Evolutionary conservation across 2,113 vertebrate species (phyloP).

Genomic region (Acrocephalus arundinaceus): DNA sequence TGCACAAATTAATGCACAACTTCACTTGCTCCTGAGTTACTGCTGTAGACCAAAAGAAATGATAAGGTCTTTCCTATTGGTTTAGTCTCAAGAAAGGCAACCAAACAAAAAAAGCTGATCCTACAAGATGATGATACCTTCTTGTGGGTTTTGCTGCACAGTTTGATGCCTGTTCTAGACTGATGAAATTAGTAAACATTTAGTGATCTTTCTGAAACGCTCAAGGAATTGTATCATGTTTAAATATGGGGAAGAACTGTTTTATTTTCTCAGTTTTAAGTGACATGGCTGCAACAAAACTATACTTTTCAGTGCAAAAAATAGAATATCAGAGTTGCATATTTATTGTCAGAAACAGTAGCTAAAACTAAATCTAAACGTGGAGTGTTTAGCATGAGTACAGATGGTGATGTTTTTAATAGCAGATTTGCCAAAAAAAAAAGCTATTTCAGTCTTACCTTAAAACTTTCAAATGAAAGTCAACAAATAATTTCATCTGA

Average conservation of each 20-base stretch:
- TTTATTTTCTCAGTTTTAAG: background rate
- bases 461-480: background rate
- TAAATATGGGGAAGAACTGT: background rate
- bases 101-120: background rate
- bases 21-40: background rate
- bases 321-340: background rate
- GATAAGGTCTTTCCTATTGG: background rate
- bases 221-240: background rate
- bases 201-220: background rate
- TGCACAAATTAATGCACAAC: background rate
- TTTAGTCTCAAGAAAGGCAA: background rate
- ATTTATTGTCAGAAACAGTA: background rate
- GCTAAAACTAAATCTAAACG: background rate
- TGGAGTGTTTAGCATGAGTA: background rate
- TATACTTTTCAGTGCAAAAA: background rate
- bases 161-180: background rate
- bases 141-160: background rate
- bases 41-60: background rate
- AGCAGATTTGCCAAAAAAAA: background rate
- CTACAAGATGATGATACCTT: background rate
- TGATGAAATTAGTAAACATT: background rate
- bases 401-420: background rate
- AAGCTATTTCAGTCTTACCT: background rate
- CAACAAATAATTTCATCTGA: background rate
- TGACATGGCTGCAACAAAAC: background rate